Evolutionary conservation across 2,888 invertebrate genomes (phyloP), one percentile per base, ranked within the genome.

Genomic region (Clitarchus hookeri): DNA sequence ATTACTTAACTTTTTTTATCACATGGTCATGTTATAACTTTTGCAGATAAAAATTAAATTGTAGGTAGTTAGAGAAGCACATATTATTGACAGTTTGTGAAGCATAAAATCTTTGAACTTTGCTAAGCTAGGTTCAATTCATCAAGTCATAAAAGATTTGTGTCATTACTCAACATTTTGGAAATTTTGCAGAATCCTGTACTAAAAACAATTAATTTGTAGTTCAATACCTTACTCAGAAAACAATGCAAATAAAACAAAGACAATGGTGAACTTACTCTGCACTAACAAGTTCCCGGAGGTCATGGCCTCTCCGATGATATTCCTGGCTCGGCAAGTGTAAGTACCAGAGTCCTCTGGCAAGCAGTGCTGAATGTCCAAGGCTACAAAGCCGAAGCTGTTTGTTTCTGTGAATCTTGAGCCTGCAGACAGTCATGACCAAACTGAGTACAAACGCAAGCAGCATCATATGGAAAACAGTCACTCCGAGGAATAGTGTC

Each of bases 331-430:
- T 90, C 97, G 95, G 91, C 98, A 97, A 0, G 98, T 98, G 91
- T 99, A 99, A 0, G 96, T 96, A 84, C 99, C 99, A 25, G 97
- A 96, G 93, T 99, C 99, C 91, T 99, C 99, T 13, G 98, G 97
- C 90, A 98, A 95, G 87, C 98, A 97, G 89, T 98, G 97, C 93
- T 98, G 95, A 89, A 99, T 98, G 91, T 99, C 99, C 87, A 99
- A 93, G 44, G 98, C 98, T 23, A 99, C 98, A 91, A 98, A 99
- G 82, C 99, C 99, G 91, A 99, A 99, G 92, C 98, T 99, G 90
- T 98, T 97, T 13, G 98, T 97, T 92, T 98, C 98, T 19, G 97
- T 97, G 91, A 99, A 99, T 89, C 99, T 95, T 12, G 98, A 98
- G 80, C 98, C 93, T 91, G 86, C 44, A 19, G 65, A 19, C 23